These are phyloP conservation scores for Megalonaias nervosa DNA, from an alignment of 1,140 invertebrate genomes.

Conservation along the genomic window DNA sequence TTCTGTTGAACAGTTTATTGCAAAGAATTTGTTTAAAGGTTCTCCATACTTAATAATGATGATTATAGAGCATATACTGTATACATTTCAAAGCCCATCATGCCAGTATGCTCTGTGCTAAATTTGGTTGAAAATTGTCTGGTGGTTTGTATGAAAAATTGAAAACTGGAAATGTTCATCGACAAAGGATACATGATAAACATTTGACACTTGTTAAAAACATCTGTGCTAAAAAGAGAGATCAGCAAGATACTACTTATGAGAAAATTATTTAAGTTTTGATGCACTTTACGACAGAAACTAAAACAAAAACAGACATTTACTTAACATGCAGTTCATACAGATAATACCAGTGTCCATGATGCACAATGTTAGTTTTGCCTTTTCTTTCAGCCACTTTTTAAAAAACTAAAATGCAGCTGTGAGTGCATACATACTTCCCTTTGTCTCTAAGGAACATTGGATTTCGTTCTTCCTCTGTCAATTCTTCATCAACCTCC, in stretches of 20 bases:
- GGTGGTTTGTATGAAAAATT: background rate
- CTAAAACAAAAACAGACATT: background rate
- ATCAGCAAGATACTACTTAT: background rate
- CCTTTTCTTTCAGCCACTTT: background rate
- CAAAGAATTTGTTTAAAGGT: background rate
- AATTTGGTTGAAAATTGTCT: no score
- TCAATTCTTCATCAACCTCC: constrained; percentile 84
- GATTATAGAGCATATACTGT: background rate
- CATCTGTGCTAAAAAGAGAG: background rate
- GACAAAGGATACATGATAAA: background rate
- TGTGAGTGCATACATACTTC: constrained; percentile 74
- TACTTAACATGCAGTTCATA: background rate
- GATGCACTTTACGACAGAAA: background rate
- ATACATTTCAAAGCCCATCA: background rate
- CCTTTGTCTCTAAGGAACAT: constrained; percentile 87
- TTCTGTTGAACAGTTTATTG: background rate
- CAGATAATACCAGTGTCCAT: background rate
- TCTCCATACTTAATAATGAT: no score
- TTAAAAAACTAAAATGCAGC: background rate
- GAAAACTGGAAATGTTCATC: no score
- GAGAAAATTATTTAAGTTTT: background rate
- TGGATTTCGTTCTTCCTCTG: constrained; percentile 87
- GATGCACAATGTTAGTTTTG: background rate
- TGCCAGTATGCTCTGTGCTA: no score
- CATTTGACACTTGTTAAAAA: background rate